Percentiles rank a stretch among this genome's conserved stretches.
These are phyloP conservation scores for Eublepharis macularius DNA, from an alignment of 2,113 vertebrate genomes.

Conservation along the genomic window DNA sequence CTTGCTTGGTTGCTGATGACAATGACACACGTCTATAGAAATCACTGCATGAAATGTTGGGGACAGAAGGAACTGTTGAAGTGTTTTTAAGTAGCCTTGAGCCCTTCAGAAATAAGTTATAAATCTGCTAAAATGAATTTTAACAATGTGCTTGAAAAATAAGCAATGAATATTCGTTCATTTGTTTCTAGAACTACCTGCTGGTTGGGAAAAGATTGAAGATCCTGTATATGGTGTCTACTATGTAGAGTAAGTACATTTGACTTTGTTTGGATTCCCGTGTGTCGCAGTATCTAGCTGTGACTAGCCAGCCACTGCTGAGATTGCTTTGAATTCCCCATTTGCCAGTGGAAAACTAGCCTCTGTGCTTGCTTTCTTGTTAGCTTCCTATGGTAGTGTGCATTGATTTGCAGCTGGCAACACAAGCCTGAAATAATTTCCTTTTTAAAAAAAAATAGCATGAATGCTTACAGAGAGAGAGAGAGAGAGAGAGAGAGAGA, in stretches of 20 bases:
- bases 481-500: not conserved
- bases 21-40: not conserved
- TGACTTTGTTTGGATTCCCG: not conserved
- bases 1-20: too few species aligned
- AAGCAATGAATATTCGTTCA: constrained; percentile 54
- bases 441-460: not conserved
- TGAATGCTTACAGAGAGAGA: not conserved
- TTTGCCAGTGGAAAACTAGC: not conserved
- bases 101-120: not conserved
- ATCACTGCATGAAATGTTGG: not conserved
- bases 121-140: not conserved
- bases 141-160: too few species aligned
- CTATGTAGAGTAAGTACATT: constrained; percentile 98
- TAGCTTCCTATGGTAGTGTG: not conserved
- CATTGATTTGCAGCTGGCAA: not conserved
- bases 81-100: not conserved
- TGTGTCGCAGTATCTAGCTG: fast-evolving
- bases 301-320: not conserved
- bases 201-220: constrained; percentile 99
- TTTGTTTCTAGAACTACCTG: constrained; percentile 89
- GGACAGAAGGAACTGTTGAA: not conserved
- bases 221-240: constrained; percentile 99
- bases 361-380: not conserved
- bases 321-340: not conserved
- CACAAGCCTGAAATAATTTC: not conserved